A percentile compares a stretch with the other conserved stretches of the same genome.
These are phyloP conservation scores for Origma solitaria DNA, from an alignment of 2,113 vertebrate genomes.

Conservation along the genomic window DNA sequence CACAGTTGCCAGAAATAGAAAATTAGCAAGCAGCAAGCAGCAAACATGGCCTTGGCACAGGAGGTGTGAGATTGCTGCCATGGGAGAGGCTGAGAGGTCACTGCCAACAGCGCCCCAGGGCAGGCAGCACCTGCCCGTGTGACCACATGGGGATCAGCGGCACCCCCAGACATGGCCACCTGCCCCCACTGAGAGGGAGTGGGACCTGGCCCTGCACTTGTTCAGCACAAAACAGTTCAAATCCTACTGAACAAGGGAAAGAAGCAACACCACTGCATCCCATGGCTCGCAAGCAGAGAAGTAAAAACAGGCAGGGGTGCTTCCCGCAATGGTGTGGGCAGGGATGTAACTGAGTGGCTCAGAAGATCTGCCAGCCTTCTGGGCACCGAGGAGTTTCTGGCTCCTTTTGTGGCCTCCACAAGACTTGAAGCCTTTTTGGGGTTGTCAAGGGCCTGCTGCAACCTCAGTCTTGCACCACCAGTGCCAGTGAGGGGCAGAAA, in stretches of 20 bases:
- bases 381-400: accelerated
- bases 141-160: accelerated
- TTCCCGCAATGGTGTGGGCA: accelerated
- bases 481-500: neutral
- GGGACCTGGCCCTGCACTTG: neutral
- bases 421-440: neutral
- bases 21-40: neutral
- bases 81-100: neutral
- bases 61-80: neutral
- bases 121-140: neutral
- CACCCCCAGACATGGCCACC: neutral
- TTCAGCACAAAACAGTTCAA: accelerated
- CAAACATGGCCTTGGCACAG: neutral
- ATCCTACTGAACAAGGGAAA: neutral
- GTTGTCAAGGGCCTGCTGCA: neutral
- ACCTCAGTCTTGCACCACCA: neutral
- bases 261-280: neutral
- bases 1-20: neutral
- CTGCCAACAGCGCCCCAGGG: neutral
- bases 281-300: accelerated
- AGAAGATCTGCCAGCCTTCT: neutral
- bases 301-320: neutral
- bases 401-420: neutral
- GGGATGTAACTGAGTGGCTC: neutral
- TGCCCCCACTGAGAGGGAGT: accelerated